Evolutionary conservation across 2,797 vertebrate species (phyloP).

Genomic region (Phrynocephalus vlangalii): DNA sequence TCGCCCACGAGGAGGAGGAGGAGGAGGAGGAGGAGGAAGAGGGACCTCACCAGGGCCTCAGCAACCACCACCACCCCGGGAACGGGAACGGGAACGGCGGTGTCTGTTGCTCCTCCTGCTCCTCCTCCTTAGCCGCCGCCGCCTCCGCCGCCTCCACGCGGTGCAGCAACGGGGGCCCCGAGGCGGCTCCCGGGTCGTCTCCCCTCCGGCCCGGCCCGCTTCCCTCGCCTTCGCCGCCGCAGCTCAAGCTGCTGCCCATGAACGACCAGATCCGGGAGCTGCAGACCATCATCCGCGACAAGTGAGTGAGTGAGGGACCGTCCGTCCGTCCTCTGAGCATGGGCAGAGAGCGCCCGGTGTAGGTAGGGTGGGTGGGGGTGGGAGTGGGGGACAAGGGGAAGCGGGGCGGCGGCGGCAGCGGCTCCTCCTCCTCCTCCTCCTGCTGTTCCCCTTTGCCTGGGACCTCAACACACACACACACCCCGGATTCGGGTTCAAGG

Average conservation of each 20-base stretch:
- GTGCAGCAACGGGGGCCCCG: slow-evolving; percentile 44
- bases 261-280: slow-evolving; percentile 94
- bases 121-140: background rate
- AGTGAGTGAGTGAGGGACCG: slow-evolving; percentile 78
- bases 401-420: no score
- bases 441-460: no score
- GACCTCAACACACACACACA: no score
- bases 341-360: background rate
- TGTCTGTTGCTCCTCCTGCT: slow-evolving; percentile 72
- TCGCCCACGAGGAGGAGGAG: background rate
- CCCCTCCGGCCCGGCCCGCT: no score
- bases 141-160: background rate
- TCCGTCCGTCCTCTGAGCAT: slow-evolving; percentile 36
- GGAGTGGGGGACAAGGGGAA: no score
- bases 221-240: background rate
- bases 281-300: slow-evolving; percentile 95
- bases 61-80: background rate
- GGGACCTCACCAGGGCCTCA: slow-evolving; percentile 15
- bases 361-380: no score
- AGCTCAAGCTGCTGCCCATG: slow-evolving; percentile 90
- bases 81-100: slow-evolving; percentile 68
- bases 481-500: no score
- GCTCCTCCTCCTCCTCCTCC: no score
- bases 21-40: slow-evolving; percentile 29
- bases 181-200: no score